Base-by-base conservation (phyloP, 2,888 invertebrate species). In the Cerastis leucographa region DNA sequence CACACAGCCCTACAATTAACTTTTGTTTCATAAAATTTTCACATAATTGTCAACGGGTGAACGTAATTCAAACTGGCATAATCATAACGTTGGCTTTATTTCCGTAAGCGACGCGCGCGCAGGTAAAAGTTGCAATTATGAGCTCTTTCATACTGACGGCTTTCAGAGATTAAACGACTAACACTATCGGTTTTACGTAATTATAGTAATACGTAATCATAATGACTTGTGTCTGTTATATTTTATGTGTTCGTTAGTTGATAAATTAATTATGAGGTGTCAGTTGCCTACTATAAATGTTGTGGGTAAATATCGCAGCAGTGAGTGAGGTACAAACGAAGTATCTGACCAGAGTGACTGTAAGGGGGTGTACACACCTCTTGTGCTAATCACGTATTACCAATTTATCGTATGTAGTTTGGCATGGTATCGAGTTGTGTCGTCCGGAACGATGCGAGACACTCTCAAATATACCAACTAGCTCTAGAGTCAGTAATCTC, bases 81-180 rank as follows among this genome's bases (percentile, higher is more conserved):
- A 88, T 85, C 72, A 69, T 74, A 76, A 71, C 81, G 71, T 54
- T 74, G 70, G 68, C 77, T 76, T 75, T 76, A 80, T 87, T 88
- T 87, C 87, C 86, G 84, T 74, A 83, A 76, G 71, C 78, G 68
- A 68, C 79, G 67, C 85, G 67, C 68, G 81, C 81, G 81, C 83
- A 78, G 77, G 88, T 88, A 88, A 88, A 87, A 88, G 88, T 87
- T 74, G 77, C 74, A 84, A 87, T 86, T 88, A 87, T 81, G 61
- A 77, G 68, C 70, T 83, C 73, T 87, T 84, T 85, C 83, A 81
- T 85, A 81, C 86, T 85, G 70, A 76, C 74, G 56, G 64, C 73
- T 77, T 69, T 67, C 40, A 69, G 59, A 85, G 73, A 81, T 84
- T 81, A 81, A 81, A 78, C 54, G 59, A 49, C 65, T 76, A 74